Percentiles rank a stretch among this genome's conserved stretches.
These are phyloP conservation scores for Sarcophaga carnaria DNA, from an alignment of 2,888 invertebrate genomes.

Conservation along the genomic window DNA sequence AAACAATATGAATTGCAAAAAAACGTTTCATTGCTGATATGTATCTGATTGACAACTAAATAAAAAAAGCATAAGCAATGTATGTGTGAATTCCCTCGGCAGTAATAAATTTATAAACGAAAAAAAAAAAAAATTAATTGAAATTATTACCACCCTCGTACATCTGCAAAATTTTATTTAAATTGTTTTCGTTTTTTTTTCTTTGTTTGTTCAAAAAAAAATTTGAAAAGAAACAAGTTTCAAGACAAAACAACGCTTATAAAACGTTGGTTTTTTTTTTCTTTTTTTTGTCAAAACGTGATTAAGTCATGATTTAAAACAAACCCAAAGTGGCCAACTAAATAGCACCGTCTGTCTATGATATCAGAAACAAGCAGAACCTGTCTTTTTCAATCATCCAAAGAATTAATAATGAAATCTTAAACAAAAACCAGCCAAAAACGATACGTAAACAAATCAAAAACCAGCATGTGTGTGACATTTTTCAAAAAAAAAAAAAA, in stretches of 20 bases:
- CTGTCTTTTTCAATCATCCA: slow-evolving; percentile 60
- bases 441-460: not conserved
- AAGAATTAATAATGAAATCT: slow-evolving; percentile 42
- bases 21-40: no score
- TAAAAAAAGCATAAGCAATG: no score
- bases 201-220: no score
- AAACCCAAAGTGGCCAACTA: slow-evolving; percentile 29
- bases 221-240: not conserved
- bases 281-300: slow-evolving; percentile 56
- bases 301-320: slow-evolving; percentile 64
- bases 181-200: no score
- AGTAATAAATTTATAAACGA: no score
- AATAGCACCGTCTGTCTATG: not conserved
- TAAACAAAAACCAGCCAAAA: not conserved
- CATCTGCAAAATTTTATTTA: no score
- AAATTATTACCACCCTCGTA: no score
- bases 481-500: not conserved
- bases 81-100: no score
- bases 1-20: no score
- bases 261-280: slow-evolving; percentile 27
- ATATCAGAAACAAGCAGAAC: slow-evolving; percentile 56
- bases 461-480: slow-evolving; percentile 36
- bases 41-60: no score
- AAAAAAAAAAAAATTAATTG: no score
- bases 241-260: slow-evolving; percentile 15